phyloP scores from a whole-genome alignment of 23 tunicate species.

The Trididemnum clinides region DNA sequence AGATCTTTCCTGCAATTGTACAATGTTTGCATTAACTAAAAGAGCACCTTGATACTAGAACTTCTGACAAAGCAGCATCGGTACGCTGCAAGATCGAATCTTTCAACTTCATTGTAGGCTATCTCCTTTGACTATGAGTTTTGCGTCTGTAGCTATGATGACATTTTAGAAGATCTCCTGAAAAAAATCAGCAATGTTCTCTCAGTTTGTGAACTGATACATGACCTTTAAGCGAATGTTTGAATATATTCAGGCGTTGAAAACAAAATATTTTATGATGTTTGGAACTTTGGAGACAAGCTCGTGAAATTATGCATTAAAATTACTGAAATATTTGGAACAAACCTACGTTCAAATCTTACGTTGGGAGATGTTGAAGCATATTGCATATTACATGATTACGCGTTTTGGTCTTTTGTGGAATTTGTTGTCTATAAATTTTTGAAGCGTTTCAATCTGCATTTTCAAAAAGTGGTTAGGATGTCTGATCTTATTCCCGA shows the following conservation, averaged over 20 bases:
- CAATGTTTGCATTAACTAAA: constrained; percentile 26
- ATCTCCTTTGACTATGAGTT: constrained; percentile 11
- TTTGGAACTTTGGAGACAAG: background rate
- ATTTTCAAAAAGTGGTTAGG: background rate
- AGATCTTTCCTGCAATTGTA: constrained; percentile 24
- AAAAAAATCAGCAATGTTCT: constrained; percentile 15
- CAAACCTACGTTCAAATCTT: background rate
- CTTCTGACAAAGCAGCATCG: constrained; percentile 10
- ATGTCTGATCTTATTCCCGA: background rate
- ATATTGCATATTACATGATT: background rate
- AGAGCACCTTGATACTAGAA: constrained; percentile 17
- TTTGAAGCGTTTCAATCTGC: background rate
- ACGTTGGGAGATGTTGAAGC: constrained; percentile 3
- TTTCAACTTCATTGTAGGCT: constrained; percentile 8
- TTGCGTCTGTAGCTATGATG: constrained; percentile 13
- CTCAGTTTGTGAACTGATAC: constrained; percentile 9
- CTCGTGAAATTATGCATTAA: background rate
- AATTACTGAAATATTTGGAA: background rate
- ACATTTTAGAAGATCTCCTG: constrained; percentile 14
- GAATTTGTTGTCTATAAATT: background rate
- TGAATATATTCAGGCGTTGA: background rate
- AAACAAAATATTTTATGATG: background rate
- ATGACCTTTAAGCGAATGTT: constrained; percentile 3
- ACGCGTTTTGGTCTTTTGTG: background rate
- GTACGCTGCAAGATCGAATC: background rate